Conservation (phyloP, 2,888 invertebrate species). For the Frankliniella fusca region DNA sequence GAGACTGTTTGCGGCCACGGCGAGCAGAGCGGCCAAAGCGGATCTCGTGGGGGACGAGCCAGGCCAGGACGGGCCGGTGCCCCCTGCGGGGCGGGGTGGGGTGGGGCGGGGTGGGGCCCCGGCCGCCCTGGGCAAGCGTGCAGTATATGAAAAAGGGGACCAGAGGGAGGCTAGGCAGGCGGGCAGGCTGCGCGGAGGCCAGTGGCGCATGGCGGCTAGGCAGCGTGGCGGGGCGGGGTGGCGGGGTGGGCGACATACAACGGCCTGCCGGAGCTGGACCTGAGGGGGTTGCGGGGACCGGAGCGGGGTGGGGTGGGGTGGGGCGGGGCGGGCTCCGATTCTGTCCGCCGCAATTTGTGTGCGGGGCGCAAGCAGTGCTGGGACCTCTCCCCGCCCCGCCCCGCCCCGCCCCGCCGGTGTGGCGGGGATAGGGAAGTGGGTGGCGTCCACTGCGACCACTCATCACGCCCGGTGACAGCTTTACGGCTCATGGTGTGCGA, state of each 20-base stretch:
- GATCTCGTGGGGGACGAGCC: neutral
- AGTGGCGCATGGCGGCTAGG: too few relatives aligned
- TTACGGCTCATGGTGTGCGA: constrained; percentile 22
- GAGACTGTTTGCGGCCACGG: neutral
- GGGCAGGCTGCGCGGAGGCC: too few relatives aligned
- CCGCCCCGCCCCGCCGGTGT: too few relatives aligned
- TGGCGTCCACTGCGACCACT: neutral
- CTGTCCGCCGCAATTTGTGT: constrained; percentile 5
- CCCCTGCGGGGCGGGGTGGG: neutral
- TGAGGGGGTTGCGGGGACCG: too few relatives aligned
- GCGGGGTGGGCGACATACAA: neutral
- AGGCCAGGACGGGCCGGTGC: neutral
- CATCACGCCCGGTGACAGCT: constrained; percentile 7
- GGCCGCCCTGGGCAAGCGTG: too few relatives aligned
- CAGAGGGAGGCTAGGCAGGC: too few relatives aligned
- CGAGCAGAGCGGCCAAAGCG: neutral
- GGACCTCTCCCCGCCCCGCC: neutral
- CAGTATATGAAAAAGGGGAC: too few relatives aligned
- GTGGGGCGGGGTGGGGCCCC: neutral
- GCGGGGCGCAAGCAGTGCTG: neutral
- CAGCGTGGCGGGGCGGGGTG: too few relatives aligned
- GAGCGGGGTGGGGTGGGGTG: too few relatives aligned
- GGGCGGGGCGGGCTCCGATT: neutral
- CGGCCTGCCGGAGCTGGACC: too few relatives aligned
- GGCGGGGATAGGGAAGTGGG: too few relatives aligned